Evolutionary conservation across 2,888 invertebrate genomes (phyloP), one percentile per base, ranked within the genome.

Genomic region (Drosophila pegasa): DNA sequence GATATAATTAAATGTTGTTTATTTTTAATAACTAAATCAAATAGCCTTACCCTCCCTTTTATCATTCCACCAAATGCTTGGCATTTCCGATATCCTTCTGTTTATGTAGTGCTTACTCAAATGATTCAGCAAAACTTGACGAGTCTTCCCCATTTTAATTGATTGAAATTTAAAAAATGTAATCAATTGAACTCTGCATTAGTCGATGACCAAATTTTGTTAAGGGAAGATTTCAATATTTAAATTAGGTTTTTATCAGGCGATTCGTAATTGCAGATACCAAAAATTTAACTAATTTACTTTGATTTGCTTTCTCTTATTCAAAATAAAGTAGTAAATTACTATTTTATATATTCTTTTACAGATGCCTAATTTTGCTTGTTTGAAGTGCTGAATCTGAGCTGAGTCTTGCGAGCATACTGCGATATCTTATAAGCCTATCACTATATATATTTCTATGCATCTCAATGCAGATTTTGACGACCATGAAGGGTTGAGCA

Each of bases 241-340:
- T 35, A 71, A 64, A 80, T 78, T 84, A 71, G 72, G 69, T 8
- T 62, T 71, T 59, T 73, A 75, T 50, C 8, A 59, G 58, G 16
- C 43, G 50, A 77, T 74, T 73, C 70, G 60, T 76, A n/a, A n/a
- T 88, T 87, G 83, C 87, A 88, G 87, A 88, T 87, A 80, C 81
- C 85, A 85, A 82, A 83, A 84, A 85, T 85, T 88, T 89, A 90
- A 89, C 90, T 90, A 90, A 90, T 90, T 86, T 87, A 86, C 89
- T 90, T 89, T 90, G 87, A 90, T 90, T 90, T 90, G 87, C 90
- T 90, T 90, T 90, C 87, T 90, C 90, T 90, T 90, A 90, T 90
- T 90, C 87, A 90, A 90, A 85, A 79, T 71, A 80, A 68, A 70
- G n/a, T n/a, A n/a, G n/a, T n/a, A n/a, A n/a, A n/a, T n/a, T n/a